phyloP scores from a whole-genome alignment of 1,140 invertebrate species.

The Conopomorpha cramerella region DNA sequence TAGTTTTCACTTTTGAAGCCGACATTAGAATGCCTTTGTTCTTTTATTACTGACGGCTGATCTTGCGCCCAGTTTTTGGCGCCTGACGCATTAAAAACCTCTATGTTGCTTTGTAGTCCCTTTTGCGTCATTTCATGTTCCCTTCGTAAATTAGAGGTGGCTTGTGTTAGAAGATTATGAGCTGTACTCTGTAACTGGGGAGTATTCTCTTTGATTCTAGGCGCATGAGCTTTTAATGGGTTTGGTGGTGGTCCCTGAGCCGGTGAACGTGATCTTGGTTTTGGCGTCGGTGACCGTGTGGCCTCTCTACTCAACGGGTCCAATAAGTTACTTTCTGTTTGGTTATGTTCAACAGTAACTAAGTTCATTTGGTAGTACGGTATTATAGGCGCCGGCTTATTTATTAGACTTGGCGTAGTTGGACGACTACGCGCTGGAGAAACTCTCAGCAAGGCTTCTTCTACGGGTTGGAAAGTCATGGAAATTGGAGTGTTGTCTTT shows the following conservation, averaged over 20 bases:
- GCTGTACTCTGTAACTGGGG: slow-evolving; percentile 16
- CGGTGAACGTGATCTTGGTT: slow-evolving; percentile 58
- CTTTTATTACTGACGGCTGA: slow-evolving; percentile 28
- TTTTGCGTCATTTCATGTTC: slow-evolving; percentile 27
- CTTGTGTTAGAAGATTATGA: slow-evolving; percentile 26
- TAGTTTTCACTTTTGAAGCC: slow-evolving; percentile 38
- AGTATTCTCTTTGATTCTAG: slow-evolving; percentile 54
- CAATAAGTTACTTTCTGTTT: slow-evolving; percentile 60
- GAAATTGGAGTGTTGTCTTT: slow-evolving; percentile 36
- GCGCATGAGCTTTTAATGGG: slow-evolving; percentile 61
- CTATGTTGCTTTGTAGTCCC: slow-evolving; percentile 13
- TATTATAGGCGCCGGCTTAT: slow-evolving; percentile 67
- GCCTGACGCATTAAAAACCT: slow-evolving; percentile 17
- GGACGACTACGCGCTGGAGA: slow-evolving; percentile 55
- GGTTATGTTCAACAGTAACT: slow-evolving; percentile 61
- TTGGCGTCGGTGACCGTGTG: slow-evolving; percentile 65
- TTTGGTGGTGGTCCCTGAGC: slow-evolving; percentile 66
- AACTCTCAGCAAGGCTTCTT: slow-evolving; percentile 47
- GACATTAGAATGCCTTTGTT: slow-evolving; percentile 35
- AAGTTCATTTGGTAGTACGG: slow-evolving; percentile 71
- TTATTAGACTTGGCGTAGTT: slow-evolving; percentile 66
- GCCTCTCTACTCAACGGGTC: slow-evolving; percentile 60
- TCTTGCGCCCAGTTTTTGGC: slow-evolving; percentile 21
- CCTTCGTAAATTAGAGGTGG: slow-evolving; percentile 27
- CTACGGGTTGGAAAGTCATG: slow-evolving; percentile 65